Evolutionary conservation across 35 echinoderm and acorn worm species (phyloP).

Genomic region (Heliocidaris erythrogramma): DNA sequence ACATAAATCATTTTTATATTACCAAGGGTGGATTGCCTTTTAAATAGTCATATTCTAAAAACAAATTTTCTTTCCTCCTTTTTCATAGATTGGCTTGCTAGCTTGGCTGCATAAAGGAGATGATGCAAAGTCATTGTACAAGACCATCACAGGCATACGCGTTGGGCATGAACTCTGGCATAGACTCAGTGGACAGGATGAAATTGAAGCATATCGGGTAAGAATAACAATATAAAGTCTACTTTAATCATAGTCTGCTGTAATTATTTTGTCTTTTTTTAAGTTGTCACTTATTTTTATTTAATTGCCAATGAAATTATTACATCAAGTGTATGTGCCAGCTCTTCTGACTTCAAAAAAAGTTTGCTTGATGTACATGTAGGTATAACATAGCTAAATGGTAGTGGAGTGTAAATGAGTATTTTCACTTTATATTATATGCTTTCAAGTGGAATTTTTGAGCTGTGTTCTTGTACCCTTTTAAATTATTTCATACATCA

Average conservation of each 20-base stretch:
- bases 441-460: too few species aligned
- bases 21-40: too few species aligned
- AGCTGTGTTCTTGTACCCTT: too few species aligned
- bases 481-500: too few species aligned
- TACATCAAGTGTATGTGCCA: background rate
- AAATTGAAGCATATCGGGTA: conserved; percentile 73
- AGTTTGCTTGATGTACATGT: background rate
- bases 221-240: background rate
- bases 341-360: background rate
- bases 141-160: conserved; percentile 53
- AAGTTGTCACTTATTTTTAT: background rate
- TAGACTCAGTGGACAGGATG: conserved; percentile 58
- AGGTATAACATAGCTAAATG: background rate
- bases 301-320: background rate
- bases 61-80: too few species aligned
- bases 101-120: conserved; percentile 71
- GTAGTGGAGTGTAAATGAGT: too few species aligned
- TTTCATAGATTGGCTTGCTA: conserved; percentile 61
- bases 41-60: too few species aligned
- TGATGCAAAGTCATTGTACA: conserved; percentile 61
- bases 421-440: too few species aligned
- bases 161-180: conserved; percentile 71
- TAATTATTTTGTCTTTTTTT: background rate
- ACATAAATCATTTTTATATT: too few species aligned
- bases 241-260: background rate